Percentiles rank a stretch among this genome's conserved stretches.
These are phyloP conservation scores for Nemopilema nomurai DNA, from an alignment of 30 jellyfish, hydroid and myxozoan species.

Conservation along the genomic window DNA sequence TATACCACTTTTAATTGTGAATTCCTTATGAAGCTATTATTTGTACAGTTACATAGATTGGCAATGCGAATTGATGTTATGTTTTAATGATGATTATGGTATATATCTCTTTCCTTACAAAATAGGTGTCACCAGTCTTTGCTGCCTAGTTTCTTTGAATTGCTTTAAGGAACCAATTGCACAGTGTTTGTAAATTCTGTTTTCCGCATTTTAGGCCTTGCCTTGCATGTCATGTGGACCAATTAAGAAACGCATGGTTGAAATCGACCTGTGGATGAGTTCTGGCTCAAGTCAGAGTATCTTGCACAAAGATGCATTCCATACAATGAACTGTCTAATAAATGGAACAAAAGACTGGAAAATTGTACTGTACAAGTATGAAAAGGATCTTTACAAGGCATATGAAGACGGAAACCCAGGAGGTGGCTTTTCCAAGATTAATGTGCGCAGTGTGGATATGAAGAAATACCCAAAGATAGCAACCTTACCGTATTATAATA, in stretches of 20 bases:
- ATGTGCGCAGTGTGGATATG: constrained; percentile 67
- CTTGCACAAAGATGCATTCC: constrained; percentile 87
- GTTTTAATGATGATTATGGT: no score
- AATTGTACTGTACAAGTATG: constrained; percentile 57
- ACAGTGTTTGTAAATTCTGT: background rate
- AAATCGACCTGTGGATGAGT: constrained; percentile 90
- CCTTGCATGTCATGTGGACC: constrained; percentile 89
- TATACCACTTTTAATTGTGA: background rate
- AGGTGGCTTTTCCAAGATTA: constrained; percentile 81
- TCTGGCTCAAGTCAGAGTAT: constrained; percentile 75
- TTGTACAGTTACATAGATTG: no score
- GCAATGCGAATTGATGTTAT: no score
- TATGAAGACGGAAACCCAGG: constrained; percentile 49
- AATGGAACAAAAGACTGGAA: constrained; percentile 92
- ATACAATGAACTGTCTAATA: constrained; percentile 82
- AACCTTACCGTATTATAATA: constrained; percentile 63
- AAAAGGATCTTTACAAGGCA: constrained; percentile 58
- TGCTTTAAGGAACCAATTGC: no score
- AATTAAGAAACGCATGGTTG: constrained; percentile 67
- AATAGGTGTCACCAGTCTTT: no score
- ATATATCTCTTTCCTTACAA: no score
- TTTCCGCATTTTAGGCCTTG: constrained; percentile 11
- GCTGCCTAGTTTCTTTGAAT: no score
- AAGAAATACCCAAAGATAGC: constrained; percentile 55
- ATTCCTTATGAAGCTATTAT: background rate